These are phyloP conservation scores for Archips xylosteana DNA, from an alignment of 2,888 invertebrate species.

Conservation along the genomic window DNA sequence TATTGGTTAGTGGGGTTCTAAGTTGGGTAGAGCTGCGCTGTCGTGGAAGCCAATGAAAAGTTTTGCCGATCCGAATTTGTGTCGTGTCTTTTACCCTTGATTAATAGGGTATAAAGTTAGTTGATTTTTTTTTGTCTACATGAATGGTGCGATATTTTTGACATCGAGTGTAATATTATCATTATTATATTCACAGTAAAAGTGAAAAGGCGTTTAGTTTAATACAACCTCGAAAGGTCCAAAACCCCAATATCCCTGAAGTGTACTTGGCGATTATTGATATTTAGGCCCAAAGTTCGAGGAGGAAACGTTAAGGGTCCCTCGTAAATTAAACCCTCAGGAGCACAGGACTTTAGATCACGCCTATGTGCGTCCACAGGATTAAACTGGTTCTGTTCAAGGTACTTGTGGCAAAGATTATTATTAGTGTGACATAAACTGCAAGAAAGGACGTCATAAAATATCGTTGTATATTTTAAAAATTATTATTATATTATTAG, in stretches of 20 bases:
- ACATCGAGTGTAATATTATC: too few species aligned
- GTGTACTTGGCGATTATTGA: slow-evolving; percentile 35
- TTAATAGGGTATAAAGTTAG: too few species aligned
- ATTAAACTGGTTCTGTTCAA: neutral
- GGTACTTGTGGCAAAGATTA: neutral
- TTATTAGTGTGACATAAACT: neutral
- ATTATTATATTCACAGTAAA: neutral
- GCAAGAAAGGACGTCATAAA: too few species aligned
- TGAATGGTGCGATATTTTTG: too few species aligned
- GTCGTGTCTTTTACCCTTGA: too few species aligned
- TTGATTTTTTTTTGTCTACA: too few species aligned
- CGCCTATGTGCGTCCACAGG: slow-evolving; percentile 18
- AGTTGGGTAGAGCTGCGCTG: too few species aligned
- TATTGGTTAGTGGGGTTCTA: too few species aligned
- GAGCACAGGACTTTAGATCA: slow-evolving; percentile 42
- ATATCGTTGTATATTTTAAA: too few species aligned
- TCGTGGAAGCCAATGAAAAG: too few species aligned
- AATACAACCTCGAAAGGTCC: slow-evolving; percentile 2
- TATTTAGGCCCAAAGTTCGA: slow-evolving; percentile 55
- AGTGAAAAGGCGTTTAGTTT: neutral
- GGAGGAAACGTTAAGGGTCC: slow-evolving; percentile 51
- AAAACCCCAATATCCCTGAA: slow-evolving; percentile 36
- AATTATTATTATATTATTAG: too few species aligned
- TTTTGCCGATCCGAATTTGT: too few species aligned
- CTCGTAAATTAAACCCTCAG: slow-evolving; percentile 56